phyloP scores from a whole-genome alignment of 2,888 invertebrate species.

The Alentia gelatinosa region DNA sequence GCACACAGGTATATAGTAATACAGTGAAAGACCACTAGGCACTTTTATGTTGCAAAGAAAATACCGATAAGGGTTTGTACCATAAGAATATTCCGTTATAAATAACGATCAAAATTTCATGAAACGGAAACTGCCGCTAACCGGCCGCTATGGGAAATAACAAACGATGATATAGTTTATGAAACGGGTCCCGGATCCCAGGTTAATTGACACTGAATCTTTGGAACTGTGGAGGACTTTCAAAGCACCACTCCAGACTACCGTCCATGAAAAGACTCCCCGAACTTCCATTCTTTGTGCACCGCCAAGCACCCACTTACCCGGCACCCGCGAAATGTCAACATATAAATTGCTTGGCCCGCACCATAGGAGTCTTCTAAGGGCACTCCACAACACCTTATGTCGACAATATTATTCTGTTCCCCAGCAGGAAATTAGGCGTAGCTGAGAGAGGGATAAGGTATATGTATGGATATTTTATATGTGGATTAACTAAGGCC shows the following conservation, averaged over 20 bases:
- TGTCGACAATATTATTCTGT: not conserved
- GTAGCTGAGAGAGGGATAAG: not conserved
- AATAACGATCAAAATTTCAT: too few species aligned
- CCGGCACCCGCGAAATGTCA: not conserved
- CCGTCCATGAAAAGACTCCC: not conserved
- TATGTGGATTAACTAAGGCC: too few species aligned
- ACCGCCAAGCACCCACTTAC: not conserved
- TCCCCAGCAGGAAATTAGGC: not conserved
- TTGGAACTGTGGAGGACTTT: not conserved
- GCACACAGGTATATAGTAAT: too few species aligned
- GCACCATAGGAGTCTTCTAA: not conserved
- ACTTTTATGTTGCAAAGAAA: too few species aligned
- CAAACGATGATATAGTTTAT: too few species aligned
- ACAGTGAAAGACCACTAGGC: too few species aligned
- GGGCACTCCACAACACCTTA: not conserved
- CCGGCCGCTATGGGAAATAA: too few species aligned
- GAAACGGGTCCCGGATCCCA: too few species aligned
- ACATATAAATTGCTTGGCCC: not conserved
- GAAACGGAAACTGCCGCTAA: too few species aligned
- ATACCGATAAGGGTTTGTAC: too few species aligned
- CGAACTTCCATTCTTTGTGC: not conserved
- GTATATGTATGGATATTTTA: too few species aligned
- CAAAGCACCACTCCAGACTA: not conserved
- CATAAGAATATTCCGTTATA: too few species aligned
- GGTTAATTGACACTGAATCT: not conserved